Base-by-base conservation (phyloP, 2,888 invertebrate species). In the Zonitis immaculata region DNA sequence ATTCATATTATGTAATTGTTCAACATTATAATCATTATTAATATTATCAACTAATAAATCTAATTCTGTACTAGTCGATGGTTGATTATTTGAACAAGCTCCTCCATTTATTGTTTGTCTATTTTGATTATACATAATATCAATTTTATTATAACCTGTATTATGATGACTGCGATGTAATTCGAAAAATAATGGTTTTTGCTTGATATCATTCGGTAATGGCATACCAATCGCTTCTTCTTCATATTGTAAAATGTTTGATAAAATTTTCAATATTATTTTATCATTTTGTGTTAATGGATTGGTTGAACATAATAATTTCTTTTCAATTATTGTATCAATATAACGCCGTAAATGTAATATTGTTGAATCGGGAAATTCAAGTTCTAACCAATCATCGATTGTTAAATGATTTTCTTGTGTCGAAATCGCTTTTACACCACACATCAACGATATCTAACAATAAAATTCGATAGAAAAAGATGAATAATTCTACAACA, bases 121-220 rank as follows among this genome's bases (percentile, higher is more conserved):
- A 27, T 8, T 8, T 27, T 4, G 4, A 12, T 30, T 35, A 35
- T 3, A 35, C 3, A 6, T 18, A 11, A 35, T 9, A 35, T 35
- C 35, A 5, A 35, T 35, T 35, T 35, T 35, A 35, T 35, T 35
- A 18, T 35, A 35, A 18, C 35, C 35, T 8, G 9, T 18, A 35
- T 35, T 16, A 11, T 51, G 26, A 12, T 43, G 16, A 5, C 14
- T 5, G 9, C 55, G 51, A 9, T 44, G 45, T 16, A 51, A 39
- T 42, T 49, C 83, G n/a, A 86, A 74, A 2, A 87, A 86, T 62
- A 84, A 82, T 0, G 91, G 91, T 47, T 88, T 78, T 70, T 87
- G 87, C 0, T 90, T 90, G 53, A 91, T 85, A 0, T 89, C 89
- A 6, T 80, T 76, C 0, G 90, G 90, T 66, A 88, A 86, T 49